Percentiles rank a stretch among this genome's conserved stretches.
These are phyloP conservation scores for Diplosoma virens DNA, from an alignment of 23 tunicate genomes.

Conservation along the genomic window DNA sequence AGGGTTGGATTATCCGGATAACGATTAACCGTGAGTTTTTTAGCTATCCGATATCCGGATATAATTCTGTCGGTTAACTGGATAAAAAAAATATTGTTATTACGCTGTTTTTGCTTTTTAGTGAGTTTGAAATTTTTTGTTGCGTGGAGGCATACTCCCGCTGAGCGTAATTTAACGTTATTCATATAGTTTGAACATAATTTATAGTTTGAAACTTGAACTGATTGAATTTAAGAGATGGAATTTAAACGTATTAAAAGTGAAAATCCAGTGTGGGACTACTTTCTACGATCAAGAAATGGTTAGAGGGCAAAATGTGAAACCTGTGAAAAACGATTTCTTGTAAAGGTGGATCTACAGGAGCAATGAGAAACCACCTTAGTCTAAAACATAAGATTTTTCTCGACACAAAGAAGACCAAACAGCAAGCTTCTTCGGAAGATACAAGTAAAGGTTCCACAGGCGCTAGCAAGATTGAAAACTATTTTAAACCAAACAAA, in stretches of 20 bases:
- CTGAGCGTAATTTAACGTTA: constrained; percentile 5
- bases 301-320: constrained; percentile 63
- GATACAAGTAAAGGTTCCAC: too few relatives aligned
- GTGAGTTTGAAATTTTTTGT: constrained; percentile 3
- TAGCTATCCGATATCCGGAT: constrained; percentile 17
- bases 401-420: constrained; percentile 32
- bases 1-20: constrained; percentile 29
- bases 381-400: constrained; percentile 49
- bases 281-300: constrained; percentile 62
- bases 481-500: too few relatives aligned
- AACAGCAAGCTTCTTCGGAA: too few relatives aligned
- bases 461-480: too few relatives aligned
- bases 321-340: constrained; percentile 54
- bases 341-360: constrained; percentile 57
- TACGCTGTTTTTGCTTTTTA: neutral
- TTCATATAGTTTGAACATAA: constrained; percentile 8
- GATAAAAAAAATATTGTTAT: too few relatives aligned
- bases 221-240: constrained; percentile 20
- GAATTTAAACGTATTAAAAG: constrained; percentile 37
- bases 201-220: neutral
- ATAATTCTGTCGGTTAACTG: too few relatives aligned
- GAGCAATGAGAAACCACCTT: constrained; percentile 61
- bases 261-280: constrained; percentile 54
- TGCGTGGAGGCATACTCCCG: constrained; percentile 7
- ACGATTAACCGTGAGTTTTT: constrained; percentile 28